A percentile compares a stretch with the other conserved stretches of the same genome.
Evolutionary conservation across 2,113 vertebrate genomes (phyloP).

Genomic region (Lepisosteus osseus): DNA sequence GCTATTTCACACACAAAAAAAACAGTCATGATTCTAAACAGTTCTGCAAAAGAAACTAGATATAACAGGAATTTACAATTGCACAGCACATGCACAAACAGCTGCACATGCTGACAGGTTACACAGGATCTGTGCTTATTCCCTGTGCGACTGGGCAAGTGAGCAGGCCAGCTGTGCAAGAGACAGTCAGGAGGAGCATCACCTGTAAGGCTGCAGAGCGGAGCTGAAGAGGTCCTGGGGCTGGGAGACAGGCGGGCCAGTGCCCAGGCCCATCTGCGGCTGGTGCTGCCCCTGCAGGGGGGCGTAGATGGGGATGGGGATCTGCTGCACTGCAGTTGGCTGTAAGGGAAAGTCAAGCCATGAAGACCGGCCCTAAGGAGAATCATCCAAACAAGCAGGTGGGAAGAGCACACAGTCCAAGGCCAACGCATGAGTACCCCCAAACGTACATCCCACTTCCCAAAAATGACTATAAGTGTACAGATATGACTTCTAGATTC

Average conservation of each 20-base stretch:
- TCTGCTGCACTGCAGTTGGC: conserved; percentile 90
- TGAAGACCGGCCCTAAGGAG: conserved; percentile 13
- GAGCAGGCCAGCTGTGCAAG: too few relatives aligned
- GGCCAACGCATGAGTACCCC: background rate
- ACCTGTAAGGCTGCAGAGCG: conserved; percentile 91
- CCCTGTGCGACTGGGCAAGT: background rate
- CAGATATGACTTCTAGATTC: too few relatives aligned
- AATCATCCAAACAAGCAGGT: conserved; percentile 4
- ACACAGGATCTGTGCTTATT: background rate
- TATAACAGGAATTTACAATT: too few relatives aligned
- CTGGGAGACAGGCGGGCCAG: conserved; percentile 89
- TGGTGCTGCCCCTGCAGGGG: conserved; percentile 90
- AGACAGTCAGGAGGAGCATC: conserved; percentile 6
- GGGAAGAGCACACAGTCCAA: conserved; percentile 6
- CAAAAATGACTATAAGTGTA: too few relatives aligned
- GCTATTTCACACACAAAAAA: too few relatives aligned
- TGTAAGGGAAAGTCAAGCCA: conserved; percentile 37
- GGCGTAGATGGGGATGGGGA: conserved; percentile 95
- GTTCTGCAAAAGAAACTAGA: too few relatives aligned
- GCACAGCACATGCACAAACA: background rate
- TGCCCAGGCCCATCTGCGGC: conserved; percentile 81
- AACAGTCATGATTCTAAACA: too few relatives aligned
- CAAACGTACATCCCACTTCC: background rate
- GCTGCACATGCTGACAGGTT: background rate
- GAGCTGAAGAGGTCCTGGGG: conserved; percentile 92